Conservation (phyloP, 1,140 invertebrate species). For the Drosophila carrolli region DNA sequence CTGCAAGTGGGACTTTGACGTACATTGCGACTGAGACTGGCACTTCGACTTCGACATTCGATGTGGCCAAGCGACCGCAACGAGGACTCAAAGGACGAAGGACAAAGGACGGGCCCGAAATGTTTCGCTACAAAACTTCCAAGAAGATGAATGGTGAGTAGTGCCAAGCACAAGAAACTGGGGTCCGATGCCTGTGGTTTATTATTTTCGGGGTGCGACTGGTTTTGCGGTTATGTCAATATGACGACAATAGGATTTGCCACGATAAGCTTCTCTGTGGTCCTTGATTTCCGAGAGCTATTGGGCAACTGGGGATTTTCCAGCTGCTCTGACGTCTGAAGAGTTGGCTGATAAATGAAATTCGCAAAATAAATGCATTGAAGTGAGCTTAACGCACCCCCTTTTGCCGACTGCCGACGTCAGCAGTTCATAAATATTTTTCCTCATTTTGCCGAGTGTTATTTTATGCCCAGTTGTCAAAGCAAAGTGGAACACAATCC, state of each 20-base stretch:
- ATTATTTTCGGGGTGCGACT: slow-evolving; percentile 53
- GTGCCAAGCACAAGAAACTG: too few relatives aligned
- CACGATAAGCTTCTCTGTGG: slow-evolving; percentile 69
- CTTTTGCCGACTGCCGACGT: slow-evolving; percentile 41
- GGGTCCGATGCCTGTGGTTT: slow-evolving; percentile 21
- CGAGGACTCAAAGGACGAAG: slow-evolving; percentile 58
- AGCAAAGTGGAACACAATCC: slow-evolving; percentile 52
- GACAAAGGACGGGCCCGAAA: slow-evolving; percentile 60
- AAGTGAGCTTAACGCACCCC: slow-evolving; percentile 47
- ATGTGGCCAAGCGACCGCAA: slow-evolving; percentile 51
- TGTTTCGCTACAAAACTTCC: slow-evolving; percentile 51
- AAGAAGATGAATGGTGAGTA: slow-evolving; percentile 22
- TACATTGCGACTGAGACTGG: slow-evolving; percentile 2
- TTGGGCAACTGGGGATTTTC: slow-evolving; percentile 15
- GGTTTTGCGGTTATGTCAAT: slow-evolving; percentile 75
- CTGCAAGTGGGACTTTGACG: slow-evolving; percentile 27
- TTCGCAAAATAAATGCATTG: slow-evolving; percentile 77
- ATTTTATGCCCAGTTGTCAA: slow-evolving; percentile 55
- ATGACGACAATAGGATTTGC: slow-evolving; percentile 81
- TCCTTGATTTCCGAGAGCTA: slow-evolving; percentile 57
- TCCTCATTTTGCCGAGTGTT: slow-evolving; percentile 46
- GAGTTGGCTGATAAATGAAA: slow-evolving; percentile 75
- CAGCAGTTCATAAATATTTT: slow-evolving; percentile 75
- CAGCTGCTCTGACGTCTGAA: slow-evolving; percentile 35
- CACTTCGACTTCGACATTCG: slow-evolving; percentile 30